A percentile compares a stretch with the other conserved stretches of the same genome.
Conservation (phyloP, 2,888 invertebrate species). For the Chalcis sispes region DNA sequence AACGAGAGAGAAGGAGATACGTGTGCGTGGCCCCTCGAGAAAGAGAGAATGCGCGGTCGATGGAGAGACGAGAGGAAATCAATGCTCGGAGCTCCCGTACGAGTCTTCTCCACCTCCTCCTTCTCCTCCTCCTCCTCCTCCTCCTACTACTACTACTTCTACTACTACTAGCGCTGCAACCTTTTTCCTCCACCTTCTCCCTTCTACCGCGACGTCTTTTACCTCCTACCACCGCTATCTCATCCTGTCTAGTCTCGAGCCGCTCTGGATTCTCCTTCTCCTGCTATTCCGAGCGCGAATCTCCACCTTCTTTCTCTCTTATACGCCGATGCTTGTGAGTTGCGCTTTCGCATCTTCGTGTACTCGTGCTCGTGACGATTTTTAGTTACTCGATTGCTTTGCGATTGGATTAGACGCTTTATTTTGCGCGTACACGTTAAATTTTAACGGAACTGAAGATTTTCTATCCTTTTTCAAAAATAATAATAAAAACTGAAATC, state of each 20-base stretch:
- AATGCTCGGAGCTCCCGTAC: slow-evolving; percentile 65
- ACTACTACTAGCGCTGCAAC: slow-evolving; percentile 59
- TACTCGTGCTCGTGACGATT: too few relatives aligned
- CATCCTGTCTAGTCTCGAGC: slow-evolving; percentile 33
- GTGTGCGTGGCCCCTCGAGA: slow-evolving; percentile 69
- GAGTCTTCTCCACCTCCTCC: slow-evolving; percentile 2
- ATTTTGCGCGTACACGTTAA: too few relatives aligned
- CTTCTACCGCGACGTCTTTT: slow-evolving; percentile 64
- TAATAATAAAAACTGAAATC: too few relatives aligned
- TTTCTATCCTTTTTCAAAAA: too few relatives aligned
- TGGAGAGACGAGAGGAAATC: slow-evolving; percentile 75
- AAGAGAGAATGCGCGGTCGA: slow-evolving; percentile 63
- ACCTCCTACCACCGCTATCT: slow-evolving; percentile 56
- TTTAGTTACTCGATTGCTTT: too few relatives aligned
- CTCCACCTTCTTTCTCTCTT: slow-evolving; percentile 28
- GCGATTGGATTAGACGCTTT: too few relatives aligned
- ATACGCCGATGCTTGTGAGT: not conserved
- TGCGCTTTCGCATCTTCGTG: too few relatives aligned
- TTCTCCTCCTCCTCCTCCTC: not conserved
- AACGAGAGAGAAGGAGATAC: slow-evolving; percentile 74
- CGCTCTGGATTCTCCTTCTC: slow-evolving; percentile 12
- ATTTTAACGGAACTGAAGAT: too few relatives aligned
- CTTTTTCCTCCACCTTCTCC: slow-evolving; percentile 51
- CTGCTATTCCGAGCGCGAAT: slow-evolving; percentile 32
- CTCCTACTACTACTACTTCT: slow-evolving; percentile 24